Percentiles rank a stretch among this genome's conserved stretches.
These are phyloP conservation scores for Macquaria australasica DNA, from an alignment of 2,113 vertebrate species.

Conservation along the genomic window DNA sequence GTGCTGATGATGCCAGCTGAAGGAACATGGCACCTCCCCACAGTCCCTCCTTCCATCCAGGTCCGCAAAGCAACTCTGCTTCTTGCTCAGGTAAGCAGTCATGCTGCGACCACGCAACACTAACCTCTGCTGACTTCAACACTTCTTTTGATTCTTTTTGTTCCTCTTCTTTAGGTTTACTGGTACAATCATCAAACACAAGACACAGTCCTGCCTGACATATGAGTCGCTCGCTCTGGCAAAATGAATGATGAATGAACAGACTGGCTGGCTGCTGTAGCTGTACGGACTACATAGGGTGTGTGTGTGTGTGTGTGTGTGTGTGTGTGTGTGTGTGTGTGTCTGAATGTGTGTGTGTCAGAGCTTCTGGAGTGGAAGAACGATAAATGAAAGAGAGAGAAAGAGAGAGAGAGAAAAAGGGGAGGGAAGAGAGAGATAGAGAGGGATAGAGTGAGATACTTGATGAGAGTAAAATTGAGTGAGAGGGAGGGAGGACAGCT, in stretches of 20 bases:
- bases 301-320: no score
- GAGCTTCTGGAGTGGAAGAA: conserved; percentile 53
- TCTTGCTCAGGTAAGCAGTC: conserved; percentile 87
- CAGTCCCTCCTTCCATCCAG: conserved; percentile 75
- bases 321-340: conserved; percentile 23
- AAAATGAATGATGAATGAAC: conserved; percentile 60
- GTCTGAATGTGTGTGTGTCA: conserved; percentile 32
- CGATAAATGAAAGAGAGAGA: conserved; percentile 46
- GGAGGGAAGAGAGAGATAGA: conserved; percentile 22
- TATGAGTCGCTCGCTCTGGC: conserved; percentile 35
- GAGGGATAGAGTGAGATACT: conserved; percentile 23
- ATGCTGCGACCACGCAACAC: conserved; percentile 72
- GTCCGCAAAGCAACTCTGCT: conserved; percentile 86
- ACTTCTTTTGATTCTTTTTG: conserved; percentile 29
- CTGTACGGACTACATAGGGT: conserved; percentile 34
- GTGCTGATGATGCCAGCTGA: conserved; percentile 77
- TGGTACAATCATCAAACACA: conserved; percentile 44
- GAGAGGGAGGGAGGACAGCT: conserved; percentile 7
- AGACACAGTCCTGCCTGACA: conserved; percentile 50
- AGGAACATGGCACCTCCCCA: conserved; percentile 81
- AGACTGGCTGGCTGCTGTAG: conserved; percentile 44
- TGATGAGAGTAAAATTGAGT: conserved; percentile 23
- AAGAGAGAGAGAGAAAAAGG: conserved; percentile 30
- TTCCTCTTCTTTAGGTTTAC: conserved; percentile 34
- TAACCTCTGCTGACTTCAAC: conserved; percentile 32